Evolutionary conservation across 1,140 invertebrate genomes (phyloP), one percentile per base, ranked within the genome.

Genomic region (Danaus melanippus): DNA sequence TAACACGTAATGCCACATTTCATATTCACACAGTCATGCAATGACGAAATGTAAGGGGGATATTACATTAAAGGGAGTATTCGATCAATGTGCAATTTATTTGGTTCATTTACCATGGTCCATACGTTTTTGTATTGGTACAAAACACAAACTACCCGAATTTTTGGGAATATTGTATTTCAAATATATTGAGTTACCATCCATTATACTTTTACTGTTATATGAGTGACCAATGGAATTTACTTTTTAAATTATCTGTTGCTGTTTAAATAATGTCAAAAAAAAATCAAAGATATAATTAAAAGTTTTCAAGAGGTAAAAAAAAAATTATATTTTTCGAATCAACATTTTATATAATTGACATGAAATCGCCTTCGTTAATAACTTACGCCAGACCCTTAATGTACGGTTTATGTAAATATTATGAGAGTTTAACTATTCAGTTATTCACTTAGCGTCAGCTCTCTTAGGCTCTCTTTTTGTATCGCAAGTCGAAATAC

Each of bases 341-440:
- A 32, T 5, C 21, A 32, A 32, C 6, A 5, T 32, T 32, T 32
- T 8, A 32, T 32, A 32, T 32, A 32, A 32, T 32, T 32, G 21
- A 32, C 6, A 32, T 32, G 21, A 32, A 32, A 12, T 32, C 71
- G 64, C 67, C 61, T 39, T 45, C 46, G 57, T 67, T 55, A 57
- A 21, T 68, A 52, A 65, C 57, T 74, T 72, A 46, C 8, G 46
- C 67, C 76, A 66, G 17, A 39, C 53, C 60, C 62, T 71, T 82
- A 83, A 85, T 83, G 79, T 78, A 74, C 76, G 69, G 72, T 83
- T 83, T 83, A 85, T 83, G 82, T 80, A 74, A 85, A 85, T 83
- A 80, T 80, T 78, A 83, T 72, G 82, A 85, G 79, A 80, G 75
- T 83, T 85, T 85, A 85, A 85, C 79, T 83, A 85, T 85, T 85